Evolutionary conservation across 2,113 vertebrate genomes (phyloP).

Genomic region (Chlorodrepanis virens): DNA sequence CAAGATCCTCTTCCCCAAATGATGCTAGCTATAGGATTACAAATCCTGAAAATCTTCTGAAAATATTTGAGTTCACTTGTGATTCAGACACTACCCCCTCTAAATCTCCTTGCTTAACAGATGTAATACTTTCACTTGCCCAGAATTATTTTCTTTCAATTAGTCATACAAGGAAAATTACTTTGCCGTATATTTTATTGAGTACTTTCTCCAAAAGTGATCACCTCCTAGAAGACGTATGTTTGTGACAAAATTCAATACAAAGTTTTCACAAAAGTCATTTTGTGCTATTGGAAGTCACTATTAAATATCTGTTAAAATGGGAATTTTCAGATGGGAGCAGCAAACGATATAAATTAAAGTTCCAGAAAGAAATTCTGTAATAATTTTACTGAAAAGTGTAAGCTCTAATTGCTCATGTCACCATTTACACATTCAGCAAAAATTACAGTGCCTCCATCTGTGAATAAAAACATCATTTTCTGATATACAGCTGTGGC

Average conservation of each 20-base stretch:
- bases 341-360: neutral
- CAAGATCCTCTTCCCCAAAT: neutral
- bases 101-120: neutral
- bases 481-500: neutral
- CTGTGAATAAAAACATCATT: neutral
- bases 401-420: neutral
- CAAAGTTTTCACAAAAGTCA: neutral
- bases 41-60: neutral
- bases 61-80: neutral
- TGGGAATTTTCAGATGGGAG: neutral
- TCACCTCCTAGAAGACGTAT: neutral
- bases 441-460: neutral
- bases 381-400: neutral
- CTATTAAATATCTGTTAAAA: neutral
- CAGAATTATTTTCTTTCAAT: neutral
- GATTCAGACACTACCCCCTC: neutral
- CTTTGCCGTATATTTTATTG: neutral
- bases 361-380: neutral
- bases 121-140: neutral
- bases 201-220: neutral
- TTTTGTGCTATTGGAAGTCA: neutral
- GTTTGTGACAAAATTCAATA: neutral
- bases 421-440: neutral
- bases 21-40: neutral
- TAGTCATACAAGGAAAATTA: neutral